These are phyloP conservation scores for Acanthisitta chloris DNA, from an alignment of 2,113 vertebrate genomes.

Conservation along the genomic window DNA sequence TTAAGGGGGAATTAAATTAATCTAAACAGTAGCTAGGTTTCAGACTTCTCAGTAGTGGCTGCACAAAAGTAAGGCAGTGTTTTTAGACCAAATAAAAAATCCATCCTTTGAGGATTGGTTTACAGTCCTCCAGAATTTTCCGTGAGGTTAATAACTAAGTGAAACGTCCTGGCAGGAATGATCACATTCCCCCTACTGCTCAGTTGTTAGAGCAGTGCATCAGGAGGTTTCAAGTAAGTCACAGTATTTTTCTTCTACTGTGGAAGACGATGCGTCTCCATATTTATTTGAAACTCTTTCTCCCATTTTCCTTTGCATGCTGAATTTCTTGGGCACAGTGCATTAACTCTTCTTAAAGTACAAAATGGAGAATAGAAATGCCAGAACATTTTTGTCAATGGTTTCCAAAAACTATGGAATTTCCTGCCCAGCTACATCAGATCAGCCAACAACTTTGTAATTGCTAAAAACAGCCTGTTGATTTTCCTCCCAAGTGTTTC, in stretches of 20 bases:
- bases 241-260: not conserved
- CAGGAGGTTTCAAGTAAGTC: not conserved
- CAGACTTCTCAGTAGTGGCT: conserved; percentile 17
- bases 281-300: not conserved
- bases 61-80: not conserved
- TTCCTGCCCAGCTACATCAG: conserved; percentile 51
- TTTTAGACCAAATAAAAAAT: conserved; percentile 54
- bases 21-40: conserved; percentile 47
- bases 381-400: conserved; percentile 55
- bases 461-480: conserved; percentile 58
- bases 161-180: not conserved
- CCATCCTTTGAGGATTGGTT: conserved; percentile 40
- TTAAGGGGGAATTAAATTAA: conserved; percentile 34
- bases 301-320: conserved; percentile 16
- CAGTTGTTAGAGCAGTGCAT: not conserved
- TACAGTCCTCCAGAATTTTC: conserved; percentile 47
- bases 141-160: not conserved
- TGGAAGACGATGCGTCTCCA: not conserved
- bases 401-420: conserved; percentile 56
- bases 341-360: conserved; percentile 59
- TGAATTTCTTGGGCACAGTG: conserved; percentile 24
- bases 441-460: conserved; percentile 53
- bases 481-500: conserved; percentile 57
- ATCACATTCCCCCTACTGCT: not conserved
- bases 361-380: conserved; percentile 15